Evolutionary conservation across 2,797 vertebrate genomes (phyloP).

Genomic region (Ateles fusciceps): DNA sequence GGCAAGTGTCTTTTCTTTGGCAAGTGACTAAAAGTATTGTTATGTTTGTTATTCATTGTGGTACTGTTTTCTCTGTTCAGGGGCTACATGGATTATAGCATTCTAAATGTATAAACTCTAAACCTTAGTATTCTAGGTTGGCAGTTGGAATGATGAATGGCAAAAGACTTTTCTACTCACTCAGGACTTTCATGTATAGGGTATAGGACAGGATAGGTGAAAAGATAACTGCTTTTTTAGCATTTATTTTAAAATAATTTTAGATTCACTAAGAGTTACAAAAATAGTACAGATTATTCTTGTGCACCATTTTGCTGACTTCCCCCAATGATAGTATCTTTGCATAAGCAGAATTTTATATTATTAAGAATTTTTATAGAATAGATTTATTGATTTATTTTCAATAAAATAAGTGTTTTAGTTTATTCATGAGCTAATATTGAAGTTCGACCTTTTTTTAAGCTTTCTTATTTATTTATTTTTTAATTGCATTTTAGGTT

Average conservation of each 20-base stretch:
- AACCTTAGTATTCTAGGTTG: neutral
- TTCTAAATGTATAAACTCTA: neutral
- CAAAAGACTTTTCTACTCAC: neutral
- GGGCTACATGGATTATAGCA: neutral
- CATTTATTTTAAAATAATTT: slow-evolving; percentile 5
- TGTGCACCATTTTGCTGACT: neutral
- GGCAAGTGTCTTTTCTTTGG: slow-evolving; percentile 33
- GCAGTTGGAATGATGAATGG: neutral
- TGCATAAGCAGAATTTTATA: neutral
- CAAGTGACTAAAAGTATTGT: neutral
- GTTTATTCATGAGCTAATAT: neutral
- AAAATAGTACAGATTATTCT: neutral
- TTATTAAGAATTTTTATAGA: neutral
- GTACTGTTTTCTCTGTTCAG: neutral
- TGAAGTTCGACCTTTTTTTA: neutral
- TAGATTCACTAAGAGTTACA: neutral
- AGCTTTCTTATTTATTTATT: too few species aligned
- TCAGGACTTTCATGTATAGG: neutral
- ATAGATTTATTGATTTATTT: neutral
- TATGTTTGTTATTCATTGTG: neutral
- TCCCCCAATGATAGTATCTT: neutral
- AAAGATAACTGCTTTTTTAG: neutral
- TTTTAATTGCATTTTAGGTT: too few species aligned
- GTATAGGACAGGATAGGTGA: neutral
- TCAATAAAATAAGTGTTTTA: neutral